These are phyloP conservation scores for Pitangus sulphuratus DNA, from an alignment of 2,797 vertebrate genomes.

Conservation along the genomic window DNA sequence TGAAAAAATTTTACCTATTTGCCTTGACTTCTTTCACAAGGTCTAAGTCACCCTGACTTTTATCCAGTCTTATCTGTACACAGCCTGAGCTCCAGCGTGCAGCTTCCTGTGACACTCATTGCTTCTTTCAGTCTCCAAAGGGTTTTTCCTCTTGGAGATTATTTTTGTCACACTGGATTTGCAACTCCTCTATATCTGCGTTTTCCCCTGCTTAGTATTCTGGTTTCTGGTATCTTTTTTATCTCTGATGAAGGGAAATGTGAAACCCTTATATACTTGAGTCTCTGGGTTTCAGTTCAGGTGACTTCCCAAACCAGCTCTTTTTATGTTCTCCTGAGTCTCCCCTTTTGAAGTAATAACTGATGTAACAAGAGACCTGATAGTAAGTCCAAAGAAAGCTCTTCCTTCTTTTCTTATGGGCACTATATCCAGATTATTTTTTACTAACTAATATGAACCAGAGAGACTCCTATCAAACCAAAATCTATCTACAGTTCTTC, in stretches of 20 bases:
- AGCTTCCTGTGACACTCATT: not conserved
- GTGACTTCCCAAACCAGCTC: not conserved
- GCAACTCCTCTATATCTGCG: not conserved
- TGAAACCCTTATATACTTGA: not conserved
- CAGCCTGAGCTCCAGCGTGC: not conserved
- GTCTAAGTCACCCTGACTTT: not conserved
- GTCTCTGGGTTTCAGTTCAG: not conserved
- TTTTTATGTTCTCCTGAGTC: not conserved
- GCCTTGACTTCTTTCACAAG: not conserved
- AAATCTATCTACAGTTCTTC: not conserved
- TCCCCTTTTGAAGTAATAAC: not conserved
- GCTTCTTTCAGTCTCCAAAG: not conserved
- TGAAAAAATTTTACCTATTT: not conserved
- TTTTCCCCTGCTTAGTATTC: not conserved
- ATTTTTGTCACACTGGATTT: not conserved
- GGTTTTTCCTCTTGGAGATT: not conserved
- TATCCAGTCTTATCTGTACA: not conserved
- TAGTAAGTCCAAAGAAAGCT: not conserved
- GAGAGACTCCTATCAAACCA: not conserved
- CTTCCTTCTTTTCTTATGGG: not conserved
- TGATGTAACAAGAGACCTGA: not conserved
- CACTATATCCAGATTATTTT: not conserved
- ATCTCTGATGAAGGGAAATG: not conserved
- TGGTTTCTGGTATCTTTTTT: not conserved
- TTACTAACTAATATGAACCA: not conserved